Base-by-base conservation (phyloP, 2,888 invertebrate species). In the Sinohyriopsis cumingii region DNA sequence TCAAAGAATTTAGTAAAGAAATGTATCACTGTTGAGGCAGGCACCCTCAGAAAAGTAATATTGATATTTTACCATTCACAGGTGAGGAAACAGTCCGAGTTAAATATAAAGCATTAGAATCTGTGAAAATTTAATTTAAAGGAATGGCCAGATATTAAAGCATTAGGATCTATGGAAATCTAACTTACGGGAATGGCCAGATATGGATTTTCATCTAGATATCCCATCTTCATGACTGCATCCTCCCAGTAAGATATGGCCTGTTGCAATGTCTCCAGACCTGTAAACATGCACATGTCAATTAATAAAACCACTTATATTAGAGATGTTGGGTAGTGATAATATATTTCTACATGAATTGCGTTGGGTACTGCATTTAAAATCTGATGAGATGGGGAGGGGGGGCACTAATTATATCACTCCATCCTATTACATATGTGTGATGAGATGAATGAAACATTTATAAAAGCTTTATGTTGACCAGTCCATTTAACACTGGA, bases 201-300 rank as follows among this genome's bases (percentile, higher is more conserved):
- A 15, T 75, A 68, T 7, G 78, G 78, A 55, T 80, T 77, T 59
- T 84, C 84, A 67, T 86, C 85, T 20, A 84, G 77, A 65, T 84
- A 84, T n/a, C 83, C 83, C 69, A 89, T 75, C 65, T 85, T 86
- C 79, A 84, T 94, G 79, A 98, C 91, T 19, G 97, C 97, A 90
- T 98, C 97, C 90, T 98, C 97, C 97, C 97, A 98, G 89, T 95
- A 96, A 88, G 95, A 95, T 80, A 98, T 95, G 75, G 96, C 96
- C 24, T 95, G 95, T 87, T 96, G 96, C 81, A 98, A 90, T 0
- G 97, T 95, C 90, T 98, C 97, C 94, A 98, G 95, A 56, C 97
- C 96, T 88, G 68, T 6, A 77, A 71, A 59, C 45, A 6, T 19
- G 5, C 22, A 6, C 60, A 45, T 45, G 15, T 45, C 3, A 45